Base-by-base conservation (phyloP, 2,888 invertebrate species). In the Tanytarsus gracilentus region DNA sequence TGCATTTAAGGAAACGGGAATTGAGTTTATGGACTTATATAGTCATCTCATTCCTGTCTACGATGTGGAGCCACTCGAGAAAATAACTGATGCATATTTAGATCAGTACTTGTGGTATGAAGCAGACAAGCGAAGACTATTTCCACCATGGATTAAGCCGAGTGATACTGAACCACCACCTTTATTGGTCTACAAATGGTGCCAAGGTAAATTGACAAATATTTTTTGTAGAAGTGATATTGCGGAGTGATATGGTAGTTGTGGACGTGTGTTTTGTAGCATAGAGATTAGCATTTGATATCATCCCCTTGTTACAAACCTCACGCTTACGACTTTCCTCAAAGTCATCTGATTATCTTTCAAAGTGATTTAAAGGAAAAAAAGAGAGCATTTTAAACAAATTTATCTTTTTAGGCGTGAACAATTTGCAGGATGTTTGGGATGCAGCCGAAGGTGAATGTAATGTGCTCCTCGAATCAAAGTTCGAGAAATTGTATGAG, bases 51-150 rank as follows among this genome's bases (percentile, higher is more conserved):
- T 99, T 64, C 99, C 99, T 0, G 99, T 99, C 0, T 99, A 99
- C 72, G 99, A 99, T 71, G 97, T 99, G 40, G 99, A 99, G 69
- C 99, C 99, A 0, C 76, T 99, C 61, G 99, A 99, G 75, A 99
- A 99, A 77, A 99, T 99, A 63, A 99, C 99, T 0, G 99, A 99
- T 71, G 99, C 99, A 0, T 99, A 99, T 75, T 77, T 99, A 61
- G 99, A 99, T 77, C 99, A 99, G 75, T 99, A 99, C 75, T 77
- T 99, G 53, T 99, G 99, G 99, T 94, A 94, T 70, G 99, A 99
- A 74, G 98, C 99, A 0, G 99, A 99, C 74, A 99, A 99, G 70
- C 79, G 99, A 9, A 78, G 96, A 7, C 77, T 99, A 11, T 90
- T 99, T 71, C 99, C 99, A 48, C 94, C 96, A 0, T 99, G 99